Conservation (phyloP, 2,113 vertebrate genomes). For the Mugil cephalus region DNA sequence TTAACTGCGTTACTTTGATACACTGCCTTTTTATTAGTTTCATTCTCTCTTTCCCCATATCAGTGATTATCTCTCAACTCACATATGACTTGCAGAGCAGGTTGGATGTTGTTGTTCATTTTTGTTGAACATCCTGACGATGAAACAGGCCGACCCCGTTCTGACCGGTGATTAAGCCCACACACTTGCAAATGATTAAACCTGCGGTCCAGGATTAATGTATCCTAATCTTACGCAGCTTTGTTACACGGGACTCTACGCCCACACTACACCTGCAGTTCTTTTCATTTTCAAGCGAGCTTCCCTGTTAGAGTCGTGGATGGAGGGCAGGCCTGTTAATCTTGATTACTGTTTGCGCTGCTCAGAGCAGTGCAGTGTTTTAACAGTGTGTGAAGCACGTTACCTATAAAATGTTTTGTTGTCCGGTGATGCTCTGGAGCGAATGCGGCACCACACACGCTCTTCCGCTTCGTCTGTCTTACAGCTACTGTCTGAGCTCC, state of each 20-base stretch:
- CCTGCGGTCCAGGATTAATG: slow-evolving; percentile 36
- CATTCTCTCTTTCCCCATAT: slow-evolving; percentile 70
- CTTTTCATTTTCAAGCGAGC: slow-evolving; percentile 28
- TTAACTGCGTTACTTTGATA: slow-evolving; percentile 75
- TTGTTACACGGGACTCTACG: slow-evolving; percentile 22
- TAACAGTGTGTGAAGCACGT: slow-evolving; percentile 64
- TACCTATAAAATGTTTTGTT: slow-evolving; percentile 66
- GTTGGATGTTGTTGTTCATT: slow-evolving; percentile 60
- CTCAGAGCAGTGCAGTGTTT: slow-evolving; percentile 49
- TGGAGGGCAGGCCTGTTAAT: slow-evolving; percentile 52
- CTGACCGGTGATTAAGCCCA: slow-evolving; percentile 42
- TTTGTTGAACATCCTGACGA: slow-evolving; percentile 52
- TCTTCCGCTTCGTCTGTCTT: slow-evolving; percentile 14
- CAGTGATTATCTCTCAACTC: slow-evolving; percentile 69
- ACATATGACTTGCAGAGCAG: slow-evolving; percentile 73
- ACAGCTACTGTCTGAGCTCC: slow-evolving; percentile 17
- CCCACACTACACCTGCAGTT: slow-evolving; percentile 31
- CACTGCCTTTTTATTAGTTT: slow-evolving; percentile 81
- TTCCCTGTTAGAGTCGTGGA: slow-evolving; percentile 5
- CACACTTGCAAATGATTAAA: slow-evolving; percentile 27
- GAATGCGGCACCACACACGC: slow-evolving; percentile 41
- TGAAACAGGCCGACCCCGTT: slow-evolving; percentile 22
- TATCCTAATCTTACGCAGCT: slow-evolving; percentile 40
- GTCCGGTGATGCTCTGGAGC: slow-evolving; percentile 55
- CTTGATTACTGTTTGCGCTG: slow-evolving; percentile 61